Evolutionary conservation across 1,140 invertebrate species (phyloP).

Genomic region (Scaptomyza hsui): DNA sequence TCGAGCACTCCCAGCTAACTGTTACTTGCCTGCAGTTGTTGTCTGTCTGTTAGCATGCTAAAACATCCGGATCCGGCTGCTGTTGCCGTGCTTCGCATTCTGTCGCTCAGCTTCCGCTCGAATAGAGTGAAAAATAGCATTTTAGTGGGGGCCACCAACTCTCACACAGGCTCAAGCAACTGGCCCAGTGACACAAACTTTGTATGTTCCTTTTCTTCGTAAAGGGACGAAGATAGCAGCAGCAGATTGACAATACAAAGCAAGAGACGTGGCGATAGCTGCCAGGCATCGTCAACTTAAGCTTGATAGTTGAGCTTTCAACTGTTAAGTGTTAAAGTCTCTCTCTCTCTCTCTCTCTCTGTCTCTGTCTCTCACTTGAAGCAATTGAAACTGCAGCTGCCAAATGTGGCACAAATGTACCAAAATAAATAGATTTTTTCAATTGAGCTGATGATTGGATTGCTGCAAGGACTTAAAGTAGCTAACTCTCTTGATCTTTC

Average conservation of each 20-base stretch:
- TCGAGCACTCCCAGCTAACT: constrained; percentile 11
- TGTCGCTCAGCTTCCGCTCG: constrained; percentile 78
- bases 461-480: no score
- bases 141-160: constrained; percentile 62
- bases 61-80: constrained; percentile 67
- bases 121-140: constrained; percentile 81
- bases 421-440: no score
- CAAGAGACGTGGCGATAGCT: constrained; percentile 1
- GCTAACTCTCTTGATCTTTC: no score
- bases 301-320: constrained; percentile 47
- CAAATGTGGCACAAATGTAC: no score
- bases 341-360: neutral
- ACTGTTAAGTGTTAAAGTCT: constrained; percentile 49
- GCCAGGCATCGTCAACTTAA: constrained; percentile 41
- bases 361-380: neutral
- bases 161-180: constrained; percentile 11
- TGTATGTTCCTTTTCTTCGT: neutral
- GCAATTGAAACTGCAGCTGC: no score
- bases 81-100: constrained; percentile 38
- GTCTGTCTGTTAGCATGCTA: constrained; percentile 66
- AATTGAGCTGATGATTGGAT: no score
- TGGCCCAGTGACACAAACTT: constrained; percentile 11
- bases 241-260: constrained; percentile 58
- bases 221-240: constrained; percentile 5
- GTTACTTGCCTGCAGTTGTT: constrained; percentile 33